Evolutionary conservation across 1,140 invertebrate genomes (phyloP).

Genomic region (Drosophila nebulosa): DNA sequence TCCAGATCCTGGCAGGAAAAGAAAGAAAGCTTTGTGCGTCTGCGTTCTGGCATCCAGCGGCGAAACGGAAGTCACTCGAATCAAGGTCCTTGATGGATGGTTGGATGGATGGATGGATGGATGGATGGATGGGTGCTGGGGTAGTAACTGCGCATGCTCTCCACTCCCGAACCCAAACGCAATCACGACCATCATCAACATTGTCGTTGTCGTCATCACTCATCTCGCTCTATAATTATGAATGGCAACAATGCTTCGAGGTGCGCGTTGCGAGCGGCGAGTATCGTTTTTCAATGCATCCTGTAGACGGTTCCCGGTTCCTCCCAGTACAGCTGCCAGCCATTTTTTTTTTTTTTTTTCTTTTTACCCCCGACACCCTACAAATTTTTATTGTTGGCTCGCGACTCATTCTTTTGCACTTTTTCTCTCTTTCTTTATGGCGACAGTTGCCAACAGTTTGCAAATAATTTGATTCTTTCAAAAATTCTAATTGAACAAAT

Average conservation of each 20-base stretch:
- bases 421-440: background rate
- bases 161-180: slow-evolving; percentile 13
- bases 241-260: slow-evolving; percentile 56
- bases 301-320: slow-evolving; percentile 45
- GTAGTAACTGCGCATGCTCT: slow-evolving; percentile 25
- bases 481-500: slow-evolving; percentile 43
- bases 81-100: slow-evolving; percentile 39
- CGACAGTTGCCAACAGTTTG: slow-evolving; percentile 46
- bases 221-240: slow-evolving; percentile 66
- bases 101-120: background rate
- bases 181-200: slow-evolving; percentile 4
- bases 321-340: slow-evolving; percentile 46
- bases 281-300: slow-evolving; percentile 76
- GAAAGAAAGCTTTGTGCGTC: slow-evolving; percentile 43
- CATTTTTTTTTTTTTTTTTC: too few relatives aligned
- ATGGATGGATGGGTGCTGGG: background rate
- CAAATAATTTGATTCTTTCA: slow-evolving; percentile 55
- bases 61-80: slow-evolving; percentile 55
- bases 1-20: slow-evolving; percentile 31
- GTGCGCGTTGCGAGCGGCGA: too few relatives aligned
- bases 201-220: slow-evolving; percentile 9
- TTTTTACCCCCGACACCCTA: background rate
- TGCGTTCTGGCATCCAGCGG: slow-evolving; percentile 31
- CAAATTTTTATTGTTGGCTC: slow-evolving; percentile 6
- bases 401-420: background rate